Evolutionary conservation across 2,888 invertebrate genomes (phyloP), one percentile per base, ranked within the genome.

Genomic region (Ashinkailepas kermadecensis): DNA sequence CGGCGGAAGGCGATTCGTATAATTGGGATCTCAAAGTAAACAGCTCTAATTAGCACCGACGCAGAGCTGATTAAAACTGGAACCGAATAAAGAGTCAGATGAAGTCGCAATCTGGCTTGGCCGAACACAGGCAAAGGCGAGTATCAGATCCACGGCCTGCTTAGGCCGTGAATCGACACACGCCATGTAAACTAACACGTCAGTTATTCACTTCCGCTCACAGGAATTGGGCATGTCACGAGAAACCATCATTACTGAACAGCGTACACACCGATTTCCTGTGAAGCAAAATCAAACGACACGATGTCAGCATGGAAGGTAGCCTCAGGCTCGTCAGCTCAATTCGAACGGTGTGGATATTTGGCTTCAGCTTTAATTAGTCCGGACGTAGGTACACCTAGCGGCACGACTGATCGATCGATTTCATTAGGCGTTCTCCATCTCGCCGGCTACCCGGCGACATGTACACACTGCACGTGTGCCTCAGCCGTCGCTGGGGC

Each of bases 11-110:
- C 74, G 74, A 74, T 74, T 74, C 74, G 74, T 74, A 74, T 74
- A 74, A 74, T 74, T 74, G 74, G 74, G 56, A 56, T 56, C 74
- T 74, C 74, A 74, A 74, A 74, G 74, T 21, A 74, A 74, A 74
- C 74, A 74, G 74, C 74, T 56, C 23, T 74, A 74, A 74, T 74
- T 74, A 74, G 74, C 18, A 56, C 54, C 74, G 74, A 74, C 54
- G 74, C 74, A 56, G 10, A 74, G 74, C 23, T 74, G 74, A 74
- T 74, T 74, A 74, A 74, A 74, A 74, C 74, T 21, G 23, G 74
- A 56, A 74, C 74, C 21, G 74, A 74, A 74, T 74, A 56, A 74
- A 74, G 74, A 74, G 8, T 18, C 56, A 74, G 21, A 56, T 74
- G 74, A 74, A 74, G 74, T 74, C 74, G 18, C 23, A 65, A 8